Evolutionary conservation across 2,888 invertebrate genomes (phyloP).

Genomic region (Ferdinandea cuprea): DNA sequence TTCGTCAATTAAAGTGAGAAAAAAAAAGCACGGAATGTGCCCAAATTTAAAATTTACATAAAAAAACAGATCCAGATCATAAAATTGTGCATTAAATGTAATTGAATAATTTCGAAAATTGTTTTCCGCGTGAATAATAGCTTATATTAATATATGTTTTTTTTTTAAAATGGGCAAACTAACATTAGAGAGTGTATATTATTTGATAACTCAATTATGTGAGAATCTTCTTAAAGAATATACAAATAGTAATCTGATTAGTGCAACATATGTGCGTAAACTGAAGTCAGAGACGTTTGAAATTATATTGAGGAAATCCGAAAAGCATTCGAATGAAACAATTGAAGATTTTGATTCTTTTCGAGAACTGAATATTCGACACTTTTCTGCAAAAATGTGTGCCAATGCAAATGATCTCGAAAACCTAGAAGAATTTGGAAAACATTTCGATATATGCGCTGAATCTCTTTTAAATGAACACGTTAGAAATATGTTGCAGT

Average conservation of each 20-base stretch:
- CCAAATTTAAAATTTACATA: too few relatives aligned
- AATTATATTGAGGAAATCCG: conserved; percentile 78
- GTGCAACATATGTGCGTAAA: conserved; percentile 76
- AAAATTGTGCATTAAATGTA: too few relatives aligned
- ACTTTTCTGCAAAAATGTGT: conserved; percentile 77
- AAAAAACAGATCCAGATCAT: too few relatives aligned
- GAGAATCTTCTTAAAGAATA: conserved; percentile 71
- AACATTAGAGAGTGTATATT: conserved; percentile 78
- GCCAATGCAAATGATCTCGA: conserved; percentile 72
- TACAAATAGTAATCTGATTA: conserved; percentile 46
- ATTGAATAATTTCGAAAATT: too few relatives aligned
- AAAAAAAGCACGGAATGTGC: too few relatives aligned
- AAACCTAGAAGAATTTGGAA: conserved; percentile 76
- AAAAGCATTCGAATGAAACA: conserved; percentile 58
- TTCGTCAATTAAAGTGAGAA: too few relatives aligned
- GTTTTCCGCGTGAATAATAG: too few relatives aligned
- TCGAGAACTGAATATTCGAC: conserved; percentile 76
- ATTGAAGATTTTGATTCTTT: conserved; percentile 76
- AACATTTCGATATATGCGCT: conserved; percentile 75
- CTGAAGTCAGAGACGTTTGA: conserved; percentile 77
- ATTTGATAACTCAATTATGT: conserved; percentile 77
- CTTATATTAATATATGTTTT: too few relatives aligned
- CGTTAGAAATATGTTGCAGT: conserved; percentile 76
- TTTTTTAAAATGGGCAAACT: conserved; percentile 74
- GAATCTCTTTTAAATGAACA: conserved; percentile 76